Percentiles rank a stretch among this genome's conserved stretches.
Conservation (phyloP, 2,797 vertebrate genomes). For the Hafferia zeledoni region DNA sequence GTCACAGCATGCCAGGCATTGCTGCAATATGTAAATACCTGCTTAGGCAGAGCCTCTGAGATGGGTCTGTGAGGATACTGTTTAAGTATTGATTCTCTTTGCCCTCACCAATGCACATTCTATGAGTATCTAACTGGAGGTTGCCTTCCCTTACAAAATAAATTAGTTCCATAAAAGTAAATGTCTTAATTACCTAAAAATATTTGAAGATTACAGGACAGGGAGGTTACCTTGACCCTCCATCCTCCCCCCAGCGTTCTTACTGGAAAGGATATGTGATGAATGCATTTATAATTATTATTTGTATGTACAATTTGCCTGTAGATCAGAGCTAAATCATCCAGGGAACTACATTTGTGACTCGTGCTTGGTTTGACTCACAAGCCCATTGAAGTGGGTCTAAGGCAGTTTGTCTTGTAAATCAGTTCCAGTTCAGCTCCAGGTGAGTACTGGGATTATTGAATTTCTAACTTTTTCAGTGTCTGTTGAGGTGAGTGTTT, state of each 20-base stretch:
- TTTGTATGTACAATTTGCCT: background rate
- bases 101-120: background rate
- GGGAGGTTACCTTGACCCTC: background rate
- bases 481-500: background rate
- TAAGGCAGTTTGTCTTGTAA: background rate
- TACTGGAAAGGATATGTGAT: background rate
- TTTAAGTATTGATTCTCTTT: background rate
- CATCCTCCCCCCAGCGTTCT: background rate
- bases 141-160: background rate
- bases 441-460: background rate
- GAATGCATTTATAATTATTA: background rate
- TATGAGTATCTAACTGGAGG: background rate
- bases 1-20: accelerated
- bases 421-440: background rate
- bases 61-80: background rate
- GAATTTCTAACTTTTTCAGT: background rate
- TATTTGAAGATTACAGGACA: background rate
- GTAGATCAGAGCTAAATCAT: background rate
- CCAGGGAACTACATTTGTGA: background rate
- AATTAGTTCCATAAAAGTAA: background rate
- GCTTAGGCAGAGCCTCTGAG: background rate
- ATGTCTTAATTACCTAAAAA: background rate
- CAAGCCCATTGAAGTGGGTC: background rate
- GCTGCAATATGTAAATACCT: background rate
- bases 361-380: background rate